Evolutionary conservation across 2,888 invertebrate species (phyloP).

Genomic region (Deilephila elpenor): DNA sequence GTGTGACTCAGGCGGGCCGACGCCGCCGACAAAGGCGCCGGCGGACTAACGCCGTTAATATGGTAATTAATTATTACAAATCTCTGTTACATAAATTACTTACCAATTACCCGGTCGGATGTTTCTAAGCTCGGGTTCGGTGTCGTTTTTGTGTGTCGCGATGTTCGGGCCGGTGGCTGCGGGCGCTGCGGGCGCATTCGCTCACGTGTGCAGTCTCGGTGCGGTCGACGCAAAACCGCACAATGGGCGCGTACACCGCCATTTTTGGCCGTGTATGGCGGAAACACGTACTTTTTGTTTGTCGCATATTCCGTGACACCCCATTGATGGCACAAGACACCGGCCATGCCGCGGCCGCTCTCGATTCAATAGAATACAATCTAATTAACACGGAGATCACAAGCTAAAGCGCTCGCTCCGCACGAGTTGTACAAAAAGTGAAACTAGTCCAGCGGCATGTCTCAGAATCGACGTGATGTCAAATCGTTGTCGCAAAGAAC

Average conservation of each 20-base stretch:
- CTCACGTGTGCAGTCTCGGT: conserved; percentile 55
- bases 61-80: conserved; percentile 83
- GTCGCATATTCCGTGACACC: conserved; percentile 71
- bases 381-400: conserved; percentile 75
- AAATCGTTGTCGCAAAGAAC: conserved; percentile 81
- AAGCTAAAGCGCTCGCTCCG: conserved; percentile 73
- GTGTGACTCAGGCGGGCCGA: conserved; percentile 78
- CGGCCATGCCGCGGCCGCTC: not conserved
- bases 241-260: conserved; percentile 66
- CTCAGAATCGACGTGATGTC: conserved; percentile 82
- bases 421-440: conserved; percentile 64
- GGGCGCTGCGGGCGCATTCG: conserved; percentile 49
- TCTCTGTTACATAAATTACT: conserved; percentile 74
- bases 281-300: conserved; percentile 67
- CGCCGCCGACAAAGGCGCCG: conserved; percentile 78
- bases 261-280: conserved; percentile 67
- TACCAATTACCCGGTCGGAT: conserved; percentile 64
- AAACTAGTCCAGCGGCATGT: conserved; percentile 76
- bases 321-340: conserved; percentile 41
- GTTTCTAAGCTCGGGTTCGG: conserved; percentile 50
- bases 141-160: not conserved
- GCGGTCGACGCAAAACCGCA: conserved; percentile 56
- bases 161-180: conserved; percentile 32
- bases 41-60: conserved; percentile 80
- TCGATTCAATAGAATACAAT: conserved; percentile 40